Conservation (phyloP, 2,888 invertebrate species). For the Cabera pusaria region DNA sequence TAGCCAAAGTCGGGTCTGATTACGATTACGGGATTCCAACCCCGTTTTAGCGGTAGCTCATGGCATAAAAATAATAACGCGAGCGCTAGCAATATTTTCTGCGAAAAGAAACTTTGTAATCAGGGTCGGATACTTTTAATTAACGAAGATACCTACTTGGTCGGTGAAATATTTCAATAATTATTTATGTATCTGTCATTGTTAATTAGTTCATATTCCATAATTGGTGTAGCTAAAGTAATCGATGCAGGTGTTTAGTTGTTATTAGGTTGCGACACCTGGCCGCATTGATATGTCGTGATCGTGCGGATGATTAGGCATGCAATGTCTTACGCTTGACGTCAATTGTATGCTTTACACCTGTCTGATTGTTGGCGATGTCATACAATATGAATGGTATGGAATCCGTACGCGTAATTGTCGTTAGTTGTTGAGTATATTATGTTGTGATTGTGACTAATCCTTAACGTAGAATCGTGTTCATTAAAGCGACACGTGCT, state of each 20-base stretch:
- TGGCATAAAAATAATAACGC: constrained; percentile 28
- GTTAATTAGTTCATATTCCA: neutral
- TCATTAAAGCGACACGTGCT: no score
- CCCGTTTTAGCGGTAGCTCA: constrained; percentile 13
- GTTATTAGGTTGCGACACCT: constrained; percentile 63
- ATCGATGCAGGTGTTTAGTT: constrained; percentile 1
- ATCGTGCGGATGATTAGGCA: constrained; percentile 59
- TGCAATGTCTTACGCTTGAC: constrained; percentile 52
- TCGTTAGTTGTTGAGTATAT: neutral
- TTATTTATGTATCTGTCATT: constrained; percentile 6
- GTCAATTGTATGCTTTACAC: constrained; percentile 49
- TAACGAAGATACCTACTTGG: constrained; percentile 22
- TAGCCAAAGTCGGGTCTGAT: constrained; percentile 25
- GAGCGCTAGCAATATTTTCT: constrained; percentile 19
- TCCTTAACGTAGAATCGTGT: no score
- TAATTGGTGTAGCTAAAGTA: constrained; percentile 3
- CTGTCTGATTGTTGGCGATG: constrained; percentile 37
- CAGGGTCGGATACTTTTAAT: constrained; percentile 29
- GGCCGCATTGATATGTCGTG: constrained; percentile 62
- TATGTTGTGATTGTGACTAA: no score
- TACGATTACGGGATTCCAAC: constrained; percentile 23
- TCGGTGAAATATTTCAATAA: constrained; percentile 10
- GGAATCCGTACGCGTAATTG: constrained; percentile 12
- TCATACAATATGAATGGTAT: constrained; percentile 31
- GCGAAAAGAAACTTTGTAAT: constrained; percentile 30